These are phyloP conservation scores for Chrysolina haemoptera DNA, from an alignment of 2,888 invertebrate species.

Conservation along the genomic window DNA sequence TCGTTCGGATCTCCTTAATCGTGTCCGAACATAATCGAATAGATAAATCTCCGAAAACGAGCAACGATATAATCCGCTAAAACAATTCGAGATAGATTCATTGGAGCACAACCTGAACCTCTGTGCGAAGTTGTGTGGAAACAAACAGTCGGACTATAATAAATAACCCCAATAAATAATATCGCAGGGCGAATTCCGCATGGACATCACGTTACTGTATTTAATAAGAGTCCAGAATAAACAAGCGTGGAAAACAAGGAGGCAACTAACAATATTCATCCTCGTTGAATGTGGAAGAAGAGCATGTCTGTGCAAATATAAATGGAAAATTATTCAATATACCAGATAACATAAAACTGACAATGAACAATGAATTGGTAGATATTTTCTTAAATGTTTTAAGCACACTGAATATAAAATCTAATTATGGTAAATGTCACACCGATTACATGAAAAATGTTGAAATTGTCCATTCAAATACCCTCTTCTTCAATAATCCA, in stretches of 20 bases:
- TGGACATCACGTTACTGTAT: slow-evolving; percentile 26
- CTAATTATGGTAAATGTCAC: too few relatives aligned
- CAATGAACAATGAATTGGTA: too few relatives aligned
- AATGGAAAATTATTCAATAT: too few relatives aligned
- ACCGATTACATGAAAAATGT: too few relatives aligned
- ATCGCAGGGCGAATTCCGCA: slow-evolving; percentile 21
- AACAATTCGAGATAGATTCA: slow-evolving; percentile 28
- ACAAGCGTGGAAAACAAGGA: neutral
- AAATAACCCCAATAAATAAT: slow-evolving; percentile 32
- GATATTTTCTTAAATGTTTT: too few relatives aligned
- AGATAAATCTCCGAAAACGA: slow-evolving; percentile 19
- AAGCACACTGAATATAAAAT: too few relatives aligned
- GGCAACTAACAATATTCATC: neutral
- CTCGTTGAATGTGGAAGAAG: neutral
- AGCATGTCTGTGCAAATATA: too few relatives aligned
- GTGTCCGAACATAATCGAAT: slow-evolving; percentile 2
- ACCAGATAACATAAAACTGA: too few relatives aligned
- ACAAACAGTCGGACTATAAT: slow-evolving; percentile 17
- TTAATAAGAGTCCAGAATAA: slow-evolving; percentile 5
- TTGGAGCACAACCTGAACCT: slow-evolving; percentile 15
- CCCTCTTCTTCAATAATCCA: too few relatives aligned
- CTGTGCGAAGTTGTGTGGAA: slow-evolving; percentile 11
- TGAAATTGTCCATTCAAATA: too few relatives aligned
- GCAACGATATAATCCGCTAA: slow-evolving; percentile 25
- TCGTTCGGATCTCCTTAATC: neutral